Base-by-base conservation (phyloP, 1,140 invertebrate genomes). In the Diabrotica undecimpunctata region DNA sequence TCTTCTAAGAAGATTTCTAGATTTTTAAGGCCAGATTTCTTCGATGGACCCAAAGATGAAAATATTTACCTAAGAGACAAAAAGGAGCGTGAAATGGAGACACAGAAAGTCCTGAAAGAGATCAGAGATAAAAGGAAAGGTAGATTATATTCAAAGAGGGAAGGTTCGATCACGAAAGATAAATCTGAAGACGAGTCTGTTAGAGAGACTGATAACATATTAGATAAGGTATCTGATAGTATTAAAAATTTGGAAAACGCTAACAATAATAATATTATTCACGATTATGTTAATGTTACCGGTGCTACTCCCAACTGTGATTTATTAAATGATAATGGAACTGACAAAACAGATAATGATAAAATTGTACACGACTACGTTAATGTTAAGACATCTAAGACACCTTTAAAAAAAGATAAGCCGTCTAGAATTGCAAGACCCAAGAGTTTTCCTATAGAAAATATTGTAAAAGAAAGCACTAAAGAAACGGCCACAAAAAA, bases 11-110 rank as follows among this genome's bases (percentile, higher is more conserved):
- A 86, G 63, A 84, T 89, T 51, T 91, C 89, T 10, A 81, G 89
- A 65, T 91, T 91, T 75, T 76, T 91, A 58, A 80, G 90, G 9
- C 88, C 90, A 0, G 90, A 92, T 74, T 92, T 92, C 73, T 92
- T 89, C 70, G 90, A 92, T 60, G 82, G 88, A 0, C 85, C 88
- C 0, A 77, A 84, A 51, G 88, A 90, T 67, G 88, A 90, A 66
- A 89, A 84, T 74, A 78, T 83, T n/a, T 86, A 86, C 68, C 80
- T 84, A 0, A 88, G 88, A 63, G 87, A 90, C 61, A 88, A 88
- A 66, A 88, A 88, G 67, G 86, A 85, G 68, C 81, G 84, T 46
- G 86, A 87, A 72, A 72, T 84, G 38, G 85, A 86, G 72, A 85
- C 85, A 0, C 86, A 87, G 75, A 85, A 83, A 75, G 83, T 86